Conservation (phyloP, 1,140 invertebrate species). For the Atopsyche davidsoni region DNA sequence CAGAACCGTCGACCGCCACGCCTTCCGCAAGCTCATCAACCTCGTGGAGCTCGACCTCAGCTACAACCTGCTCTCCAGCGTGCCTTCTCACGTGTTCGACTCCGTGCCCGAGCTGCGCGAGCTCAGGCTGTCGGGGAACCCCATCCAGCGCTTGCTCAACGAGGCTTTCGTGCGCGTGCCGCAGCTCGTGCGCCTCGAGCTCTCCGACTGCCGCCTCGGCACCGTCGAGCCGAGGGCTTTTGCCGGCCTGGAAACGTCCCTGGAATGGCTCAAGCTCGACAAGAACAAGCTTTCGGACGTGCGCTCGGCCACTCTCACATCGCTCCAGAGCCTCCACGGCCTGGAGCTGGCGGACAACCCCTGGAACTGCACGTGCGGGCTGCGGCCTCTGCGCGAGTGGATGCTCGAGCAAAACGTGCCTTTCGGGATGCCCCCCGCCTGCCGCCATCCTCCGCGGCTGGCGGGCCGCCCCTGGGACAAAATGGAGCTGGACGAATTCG, state of each 20-base stretch:
- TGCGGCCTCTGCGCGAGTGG: conserved; percentile 70
- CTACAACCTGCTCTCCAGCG: conserved; percentile 57
- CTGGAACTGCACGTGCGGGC: conserved; percentile 74
- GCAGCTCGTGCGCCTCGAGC: conserved; percentile 65
- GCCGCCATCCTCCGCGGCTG: conserved; percentile 56
- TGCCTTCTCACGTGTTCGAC: conserved; percentile 65
- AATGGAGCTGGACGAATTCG: conserved; percentile 71
- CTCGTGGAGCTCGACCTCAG: conserved; percentile 74
- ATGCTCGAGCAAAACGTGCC: conserved; percentile 72
- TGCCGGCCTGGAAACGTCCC: conserved; percentile 58
- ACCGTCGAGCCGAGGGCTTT: conserved; percentile 65
- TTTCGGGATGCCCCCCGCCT: conserved; percentile 61
- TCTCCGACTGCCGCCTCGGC: conserved; percentile 62
- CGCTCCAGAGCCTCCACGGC: conserved; percentile 63
- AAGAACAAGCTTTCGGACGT: conserved; percentile 64
- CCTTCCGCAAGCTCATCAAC: conserved; percentile 65
- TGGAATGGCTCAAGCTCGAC: conserved; percentile 72
- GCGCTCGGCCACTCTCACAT: conserved; percentile 56
- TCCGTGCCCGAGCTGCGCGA: conserved; percentile 69
- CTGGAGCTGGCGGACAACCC: conserved; percentile 70
- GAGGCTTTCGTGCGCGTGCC: conserved; percentile 62
- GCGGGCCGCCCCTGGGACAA: conserved; percentile 63
- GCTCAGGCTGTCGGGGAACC: conserved; percentile 65
- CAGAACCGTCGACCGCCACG: conserved; percentile 54
- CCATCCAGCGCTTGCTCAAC: conserved; percentile 60